phyloP scores from a whole-genome alignment of 2,113 vertebrate genomes.

The Myanophis thanlyinensis region DNA sequence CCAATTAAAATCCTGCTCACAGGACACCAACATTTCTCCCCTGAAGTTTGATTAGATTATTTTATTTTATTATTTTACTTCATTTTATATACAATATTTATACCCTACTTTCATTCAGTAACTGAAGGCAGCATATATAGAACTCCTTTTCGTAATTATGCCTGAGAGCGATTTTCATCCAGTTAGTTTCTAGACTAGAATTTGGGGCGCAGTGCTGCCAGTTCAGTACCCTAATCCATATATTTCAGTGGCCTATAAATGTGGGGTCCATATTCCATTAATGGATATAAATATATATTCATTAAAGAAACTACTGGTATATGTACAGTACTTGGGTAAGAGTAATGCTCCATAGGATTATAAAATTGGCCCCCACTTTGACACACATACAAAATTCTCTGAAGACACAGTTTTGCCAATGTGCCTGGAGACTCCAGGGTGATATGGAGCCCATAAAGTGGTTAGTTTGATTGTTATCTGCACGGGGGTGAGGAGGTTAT shows the following conservation, averaged over 20 bases:
- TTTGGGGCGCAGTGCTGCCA: background rate
- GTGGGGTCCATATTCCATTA: background rate
- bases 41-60: background rate
- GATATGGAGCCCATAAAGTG: background rate
- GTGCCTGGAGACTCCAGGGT: background rate
- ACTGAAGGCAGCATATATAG: background rate
- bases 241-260: background rate
- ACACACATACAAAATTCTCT: background rate
- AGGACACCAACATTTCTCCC: background rate
- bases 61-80: background rate
- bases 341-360: background rate
- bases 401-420: background rate
- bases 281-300: background rate
- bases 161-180: background rate
- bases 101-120: background rate
- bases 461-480: background rate
- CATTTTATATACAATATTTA: background rate
- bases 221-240: background rate
- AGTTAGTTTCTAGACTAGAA: background rate
- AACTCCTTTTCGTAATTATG: background rate
- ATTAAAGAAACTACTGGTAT: background rate
- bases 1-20: background rate
- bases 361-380: background rate
- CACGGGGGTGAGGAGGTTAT: background rate
- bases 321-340: background rate